Percentiles rank a stretch among this genome's conserved stretches.
These are phyloP conservation scores for Amphipoea oculea DNA, from an alignment of 2,888 invertebrate genomes.

Conservation along the genomic window DNA sequence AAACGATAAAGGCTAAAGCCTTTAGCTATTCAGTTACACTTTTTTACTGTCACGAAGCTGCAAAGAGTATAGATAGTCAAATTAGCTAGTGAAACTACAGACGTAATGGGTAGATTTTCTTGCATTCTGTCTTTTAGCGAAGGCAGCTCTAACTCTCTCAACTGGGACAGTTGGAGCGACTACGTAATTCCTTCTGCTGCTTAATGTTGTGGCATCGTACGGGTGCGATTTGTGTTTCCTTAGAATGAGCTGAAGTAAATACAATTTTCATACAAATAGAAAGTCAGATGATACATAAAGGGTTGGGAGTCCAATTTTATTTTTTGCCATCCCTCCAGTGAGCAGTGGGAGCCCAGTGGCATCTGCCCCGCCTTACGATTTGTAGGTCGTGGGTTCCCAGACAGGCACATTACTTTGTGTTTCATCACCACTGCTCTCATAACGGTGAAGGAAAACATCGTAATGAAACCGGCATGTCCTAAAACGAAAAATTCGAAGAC, in stretches of 20 bases:
- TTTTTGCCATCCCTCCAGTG: too few species aligned
- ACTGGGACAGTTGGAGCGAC: not conserved
- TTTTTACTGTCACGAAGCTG: not conserved
- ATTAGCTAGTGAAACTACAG: too few species aligned
- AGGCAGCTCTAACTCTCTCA: not conserved
- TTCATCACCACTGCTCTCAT: too few species aligned
- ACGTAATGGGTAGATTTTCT: not conserved
- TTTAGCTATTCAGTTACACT: too few species aligned
- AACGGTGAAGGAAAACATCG: too few species aligned
- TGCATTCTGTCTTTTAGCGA: not conserved
- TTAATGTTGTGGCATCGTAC: not conserved
- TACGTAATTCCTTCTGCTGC: not conserved
- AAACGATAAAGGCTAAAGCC: too few species aligned
- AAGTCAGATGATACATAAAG: not conserved
- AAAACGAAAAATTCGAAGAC: not conserved
- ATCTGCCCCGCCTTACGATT: too few species aligned
- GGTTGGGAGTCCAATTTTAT: not conserved
- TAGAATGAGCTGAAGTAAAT: not conserved
- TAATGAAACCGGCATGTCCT: too few species aligned
- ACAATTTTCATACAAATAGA: not conserved
- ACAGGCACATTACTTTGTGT: too few species aligned
- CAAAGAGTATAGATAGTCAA: too few species aligned
- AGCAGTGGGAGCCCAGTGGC: too few species aligned
- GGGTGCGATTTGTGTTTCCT: not conserved
- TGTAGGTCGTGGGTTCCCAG: too few species aligned